Evolutionary conservation across 1,140 invertebrate genomes (phyloP).

Genomic region (Campoletis sonorensis): DNA sequence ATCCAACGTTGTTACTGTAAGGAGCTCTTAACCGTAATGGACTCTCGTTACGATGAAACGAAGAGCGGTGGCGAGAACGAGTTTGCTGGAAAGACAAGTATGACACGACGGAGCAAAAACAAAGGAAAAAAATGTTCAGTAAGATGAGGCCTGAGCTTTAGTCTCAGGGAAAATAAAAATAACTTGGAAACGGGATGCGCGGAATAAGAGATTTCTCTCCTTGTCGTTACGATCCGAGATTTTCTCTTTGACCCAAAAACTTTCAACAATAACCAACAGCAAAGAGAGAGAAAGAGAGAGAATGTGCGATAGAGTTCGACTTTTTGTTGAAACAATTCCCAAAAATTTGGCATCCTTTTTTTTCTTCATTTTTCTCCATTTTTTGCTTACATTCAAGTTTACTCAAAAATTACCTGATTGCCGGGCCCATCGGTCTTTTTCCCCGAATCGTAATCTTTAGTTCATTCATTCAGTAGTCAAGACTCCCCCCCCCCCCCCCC

Average conservation of each 20-base stretch:
- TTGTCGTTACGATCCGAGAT: not conserved
- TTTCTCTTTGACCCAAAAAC: constrained; percentile 12
- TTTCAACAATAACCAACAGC: not conserved
- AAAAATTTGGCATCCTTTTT: too few species aligned
- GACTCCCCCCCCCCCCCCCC: too few species aligned
- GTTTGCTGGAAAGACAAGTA: not conserved
- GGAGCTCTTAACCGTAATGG: constrained; percentile 7
- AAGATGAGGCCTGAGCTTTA: not conserved
- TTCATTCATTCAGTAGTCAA: too few species aligned
- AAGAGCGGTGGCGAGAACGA: not conserved
- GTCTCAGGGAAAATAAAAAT: not conserved
- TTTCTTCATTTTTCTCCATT: too few species aligned
- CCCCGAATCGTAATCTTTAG: too few species aligned
- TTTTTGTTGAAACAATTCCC: too few species aligned
- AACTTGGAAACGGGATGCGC: not conserved
- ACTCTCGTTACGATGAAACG: constrained; percentile 3
- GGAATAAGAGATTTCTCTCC: not conserved
- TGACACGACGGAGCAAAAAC: not conserved
- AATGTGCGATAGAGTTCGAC: not conserved
- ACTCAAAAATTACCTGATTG: too few species aligned
- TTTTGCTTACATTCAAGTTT: too few species aligned
- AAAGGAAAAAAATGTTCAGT: not conserved
- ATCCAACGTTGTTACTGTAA: not conserved
- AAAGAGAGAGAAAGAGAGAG: not conserved
- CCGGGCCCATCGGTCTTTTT: too few species aligned